Percentiles rank a stretch among this genome's conserved stretches.
These are phyloP conservation scores for Martes martes DNA, from an alignment of 2,113 vertebrate genomes.

Conservation along the genomic window DNA sequence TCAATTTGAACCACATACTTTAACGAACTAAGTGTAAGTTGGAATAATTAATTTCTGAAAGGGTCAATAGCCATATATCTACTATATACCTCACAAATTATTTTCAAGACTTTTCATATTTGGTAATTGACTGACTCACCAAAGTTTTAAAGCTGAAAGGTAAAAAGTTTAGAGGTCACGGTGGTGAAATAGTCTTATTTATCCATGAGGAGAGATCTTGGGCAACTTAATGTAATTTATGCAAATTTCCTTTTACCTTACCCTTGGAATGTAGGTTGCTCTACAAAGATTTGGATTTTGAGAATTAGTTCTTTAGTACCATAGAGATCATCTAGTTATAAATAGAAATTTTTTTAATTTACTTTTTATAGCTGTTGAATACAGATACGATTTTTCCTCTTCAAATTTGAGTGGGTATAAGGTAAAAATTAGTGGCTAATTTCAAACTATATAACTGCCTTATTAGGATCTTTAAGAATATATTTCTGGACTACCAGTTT, in stretches of 20 bases:
- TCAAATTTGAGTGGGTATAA: not conserved
- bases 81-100: conserved; percentile 5
- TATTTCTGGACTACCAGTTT: conserved; percentile 56
- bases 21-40: conserved; percentile 56
- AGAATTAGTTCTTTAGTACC: conserved; percentile 20
- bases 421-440: conserved; percentile 22
- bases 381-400: not conserved
- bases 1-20: conserved; percentile 52
- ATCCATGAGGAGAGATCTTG: not conserved
- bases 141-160: conserved; percentile 24
- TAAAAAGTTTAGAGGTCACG: conserved; percentile 15
- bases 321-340: conserved; percentile 29
- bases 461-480: conserved; percentile 42
- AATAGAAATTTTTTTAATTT: conserved; percentile 48
- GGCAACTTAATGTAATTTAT: conserved; percentile 20
- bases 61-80: not conserved
- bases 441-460: not conserved
- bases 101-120: conserved; percentile 36
- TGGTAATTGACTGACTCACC: not conserved
- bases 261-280: not conserved
- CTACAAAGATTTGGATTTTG: not conserved
- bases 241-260: not conserved
- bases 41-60: conserved; percentile 51
- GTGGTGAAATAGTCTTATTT: not conserved
- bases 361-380: conserved; percentile 29